A percentile compares a stretch with the other conserved stretches of the same genome.
Evolutionary conservation across 2,797 vertebrate species (phyloP).

Genomic region (Pseudotriccus pelzelni): DNA sequence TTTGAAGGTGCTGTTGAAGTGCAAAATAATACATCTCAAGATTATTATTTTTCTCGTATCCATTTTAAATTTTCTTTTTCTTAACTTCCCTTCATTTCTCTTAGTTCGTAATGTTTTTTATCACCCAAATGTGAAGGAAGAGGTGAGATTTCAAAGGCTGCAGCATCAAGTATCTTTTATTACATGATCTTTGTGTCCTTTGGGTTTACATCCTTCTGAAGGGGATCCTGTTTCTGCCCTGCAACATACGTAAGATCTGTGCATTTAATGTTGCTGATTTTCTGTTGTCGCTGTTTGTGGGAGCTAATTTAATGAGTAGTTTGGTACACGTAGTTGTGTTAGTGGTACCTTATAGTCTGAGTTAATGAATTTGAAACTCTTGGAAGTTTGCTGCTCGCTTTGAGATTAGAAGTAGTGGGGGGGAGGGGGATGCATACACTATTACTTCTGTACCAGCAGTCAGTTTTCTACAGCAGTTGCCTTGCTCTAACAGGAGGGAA

Average conservation of each 20-base stretch:
- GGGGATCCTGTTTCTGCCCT: constrained; percentile 68
- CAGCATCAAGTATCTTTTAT: constrained; percentile 68
- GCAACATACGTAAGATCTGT: constrained; percentile 64
- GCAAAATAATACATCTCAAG: constrained; percentile 60
- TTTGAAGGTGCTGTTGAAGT: constrained; percentile 67
- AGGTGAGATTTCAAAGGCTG: constrained; percentile 70
- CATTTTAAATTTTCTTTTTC: constrained; percentile 69
- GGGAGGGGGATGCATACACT: neutral
- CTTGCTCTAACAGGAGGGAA: neutral
- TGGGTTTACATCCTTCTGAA: constrained; percentile 70
- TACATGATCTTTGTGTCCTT: constrained; percentile 69
- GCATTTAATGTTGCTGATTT: constrained; percentile 68
- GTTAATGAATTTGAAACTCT: constrained; percentile 9
- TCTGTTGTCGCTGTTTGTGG: constrained; percentile 57
- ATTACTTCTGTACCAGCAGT: neutral
- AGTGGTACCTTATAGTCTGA: constrained; percentile 14
- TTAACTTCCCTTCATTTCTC: constrained; percentile 69
- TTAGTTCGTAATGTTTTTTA: constrained; percentile 69
- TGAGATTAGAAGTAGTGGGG: constrained; percentile 3
- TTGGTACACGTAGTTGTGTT: constrained; percentile 31
- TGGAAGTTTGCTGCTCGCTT: neutral
- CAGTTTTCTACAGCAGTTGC: neutral
- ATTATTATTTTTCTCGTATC: constrained; percentile 58
- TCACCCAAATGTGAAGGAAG: constrained; percentile 68
- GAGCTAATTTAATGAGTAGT: constrained; percentile 50